Conservation (phyloP, 2,888 invertebrate species). For the Pollenia amentaria region DNA sequence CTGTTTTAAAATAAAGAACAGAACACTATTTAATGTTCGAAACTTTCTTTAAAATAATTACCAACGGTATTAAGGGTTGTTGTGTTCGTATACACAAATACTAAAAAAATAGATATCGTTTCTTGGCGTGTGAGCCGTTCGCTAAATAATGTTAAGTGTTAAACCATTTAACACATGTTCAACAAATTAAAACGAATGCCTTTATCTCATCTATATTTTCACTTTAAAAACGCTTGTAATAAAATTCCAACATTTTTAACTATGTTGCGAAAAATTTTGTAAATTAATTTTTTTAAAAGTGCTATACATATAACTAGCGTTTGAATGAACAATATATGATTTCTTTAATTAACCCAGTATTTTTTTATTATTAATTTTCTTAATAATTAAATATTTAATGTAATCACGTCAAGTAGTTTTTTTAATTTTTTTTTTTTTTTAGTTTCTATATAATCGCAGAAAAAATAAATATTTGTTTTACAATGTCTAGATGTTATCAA, state of each 20-base stretch:
- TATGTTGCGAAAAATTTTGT: constrained; percentile 5
- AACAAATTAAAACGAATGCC: background rate
- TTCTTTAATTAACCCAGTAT: constrained; percentile 60
- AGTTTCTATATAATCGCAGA: background rate
- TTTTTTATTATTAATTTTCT: constrained; percentile 20
- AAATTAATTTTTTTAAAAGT: constrained; percentile 1
- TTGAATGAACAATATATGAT: constrained; percentile 32
- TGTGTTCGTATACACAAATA: no score
- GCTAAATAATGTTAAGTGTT: no score
- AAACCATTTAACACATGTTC: background rate
- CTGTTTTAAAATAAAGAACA: no score
- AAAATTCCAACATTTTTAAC: no score
- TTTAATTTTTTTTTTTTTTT: background rate
- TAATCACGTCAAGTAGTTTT: constrained; percentile 54
- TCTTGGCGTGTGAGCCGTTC: no score
- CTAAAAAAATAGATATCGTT: no score
- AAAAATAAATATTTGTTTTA: constrained; percentile 63
- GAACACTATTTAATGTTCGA: no score
- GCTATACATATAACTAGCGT: background rate
- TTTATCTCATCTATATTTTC: no score
- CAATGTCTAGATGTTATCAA: constrained; percentile 66
- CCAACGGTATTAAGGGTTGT: no score
- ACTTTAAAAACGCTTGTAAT: no score
- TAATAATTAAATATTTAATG: constrained; percentile 59
- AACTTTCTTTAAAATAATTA: no score